Evolutionary conservation across 2,113 vertebrate species (phyloP), one percentile per base, ranked within the genome.

Genomic region (Xiphophorus maculatus): DNA sequence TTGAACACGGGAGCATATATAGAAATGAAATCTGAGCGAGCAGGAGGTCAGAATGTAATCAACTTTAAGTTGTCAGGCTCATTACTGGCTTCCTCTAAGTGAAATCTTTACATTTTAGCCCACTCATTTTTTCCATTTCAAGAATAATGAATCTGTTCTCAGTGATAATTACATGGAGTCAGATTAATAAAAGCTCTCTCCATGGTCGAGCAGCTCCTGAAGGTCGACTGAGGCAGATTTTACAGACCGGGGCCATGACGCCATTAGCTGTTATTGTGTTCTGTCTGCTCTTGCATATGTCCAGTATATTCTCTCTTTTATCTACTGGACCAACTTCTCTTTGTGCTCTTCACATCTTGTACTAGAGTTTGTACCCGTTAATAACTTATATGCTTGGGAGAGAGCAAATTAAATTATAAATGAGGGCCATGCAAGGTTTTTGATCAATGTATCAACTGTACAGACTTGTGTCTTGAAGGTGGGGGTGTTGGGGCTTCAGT

Each of bases 201-300:
- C 2, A 33, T 29, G 63, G 60, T n/a, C 73, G 37, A 65, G 75
- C 74, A 69, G 61, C 74, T 74, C 15, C 70, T 86, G 81, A 87
- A 90, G 84, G 88, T 86, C 81, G 69, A 67, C 30, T 70, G 73
- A 72, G 76, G 63, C 63, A 2, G 44, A 17, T 77, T 88, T 91
- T 84, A 88, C 74, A 79, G 84, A 81, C 69, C 66, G 62, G 65
- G 25, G 22, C 69, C 69, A 44, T 58, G 63, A 73, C 73, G 63
- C 73, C 67, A 72, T 76, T 17, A 76, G 35, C 22, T 25, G 63
- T 30, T 67, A 79, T 22, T 22, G 28, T 29, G 17, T 11, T 0
- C 42, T 69, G 15, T 70, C 76, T 64, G 35, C 58, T 71, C 75
- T 60, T 14, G 62, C 72, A 82, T 74, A 66, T 69, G 79, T 81